These are phyloP conservation scores for Anorthoa munda DNA, from an alignment of 2,888 invertebrate species.

Conservation along the genomic window DNA sequence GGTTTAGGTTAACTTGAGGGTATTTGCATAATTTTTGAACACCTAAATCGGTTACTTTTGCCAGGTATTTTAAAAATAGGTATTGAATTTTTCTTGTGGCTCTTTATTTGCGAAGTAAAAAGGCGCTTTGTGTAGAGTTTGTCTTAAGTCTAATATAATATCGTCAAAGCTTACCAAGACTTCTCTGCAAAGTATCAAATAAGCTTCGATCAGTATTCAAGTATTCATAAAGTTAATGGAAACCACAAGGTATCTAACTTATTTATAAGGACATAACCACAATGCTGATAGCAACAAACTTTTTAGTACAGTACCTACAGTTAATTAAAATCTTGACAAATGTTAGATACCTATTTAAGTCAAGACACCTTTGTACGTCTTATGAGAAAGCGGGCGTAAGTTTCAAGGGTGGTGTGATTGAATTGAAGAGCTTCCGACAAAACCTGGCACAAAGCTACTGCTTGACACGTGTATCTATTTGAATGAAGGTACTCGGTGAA, in stretches of 20 bases:
- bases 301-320: background rate
- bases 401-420: slow-evolving; percentile 25
- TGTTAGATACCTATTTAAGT: background rate
- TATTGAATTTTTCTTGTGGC: background rate
- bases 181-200: background rate
- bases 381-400: background rate
- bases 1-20: slow-evolving; percentile 4
- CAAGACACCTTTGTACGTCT: background rate
- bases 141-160: background rate
- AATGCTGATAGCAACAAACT: background rate
- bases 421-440: slow-evolving; percentile 1
- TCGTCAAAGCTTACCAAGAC: background rate
- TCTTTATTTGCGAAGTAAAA: slow-evolving; percentile 1
- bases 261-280: background rate
- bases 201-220: background rate
- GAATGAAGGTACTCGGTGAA: no score
- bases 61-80: background rate
- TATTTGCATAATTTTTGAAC: slow-evolving; percentile 21
- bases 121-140: background rate
- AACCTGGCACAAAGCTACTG: background rate
- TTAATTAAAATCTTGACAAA: background rate
- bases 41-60: background rate
- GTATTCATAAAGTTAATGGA: slow-evolving; percentile 1
- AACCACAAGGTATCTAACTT: background rate
- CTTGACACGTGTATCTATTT: no score